These are phyloP conservation scores for Zelleria hepariella DNA, from an alignment of 2,888 invertebrate species.

Conservation along the genomic window DNA sequence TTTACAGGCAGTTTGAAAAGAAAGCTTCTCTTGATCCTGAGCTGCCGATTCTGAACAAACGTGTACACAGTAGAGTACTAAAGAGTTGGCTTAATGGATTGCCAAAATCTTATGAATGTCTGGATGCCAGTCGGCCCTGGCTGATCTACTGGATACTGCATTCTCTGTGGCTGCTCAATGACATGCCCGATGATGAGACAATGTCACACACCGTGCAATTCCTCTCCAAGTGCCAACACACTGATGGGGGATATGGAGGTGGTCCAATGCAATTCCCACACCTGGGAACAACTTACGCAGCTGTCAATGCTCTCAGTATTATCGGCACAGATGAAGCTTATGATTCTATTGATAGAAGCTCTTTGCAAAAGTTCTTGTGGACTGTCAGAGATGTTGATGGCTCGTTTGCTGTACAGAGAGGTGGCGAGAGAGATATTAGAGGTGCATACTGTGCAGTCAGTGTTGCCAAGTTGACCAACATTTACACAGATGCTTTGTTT, in stretches of 20 bases:
- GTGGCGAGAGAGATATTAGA: constrained; percentile 94
- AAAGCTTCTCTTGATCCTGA: constrained; percentile 63
- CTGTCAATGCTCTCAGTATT: constrained; percentile 92
- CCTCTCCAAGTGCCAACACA: constrained; percentile 77
- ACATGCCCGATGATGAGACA: constrained; percentile 56
- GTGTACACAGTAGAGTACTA: constrained; percentile 76
- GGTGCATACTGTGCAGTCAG: constrained; percentile 97
- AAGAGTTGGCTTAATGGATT: constrained; percentile 77
- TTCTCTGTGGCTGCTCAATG: constrained; percentile 79
- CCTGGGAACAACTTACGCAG: constrained; percentile 97
- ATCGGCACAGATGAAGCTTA: constrained; percentile 92
- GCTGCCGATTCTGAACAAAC: constrained; percentile 73
- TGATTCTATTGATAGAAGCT: constrained; percentile 84
- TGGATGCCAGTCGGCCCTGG: constrained; percentile 98
- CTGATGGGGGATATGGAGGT: constrained; percentile 92
- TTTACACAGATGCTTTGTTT: constrained; percentile 83
- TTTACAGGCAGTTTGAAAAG: constrained; percentile 54
- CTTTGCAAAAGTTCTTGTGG: constrained; percentile 83
- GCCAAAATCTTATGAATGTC: constrained; percentile 80
- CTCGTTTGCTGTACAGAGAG: constrained; percentile 91
- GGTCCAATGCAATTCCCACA: constrained; percentile 95
- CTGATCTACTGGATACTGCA: constrained; percentile 97
- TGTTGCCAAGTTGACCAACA: constrained; percentile 88
- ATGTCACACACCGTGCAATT: constrained; percentile 51
- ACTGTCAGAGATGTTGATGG: constrained; percentile 86